Conservation (phyloP, 2,888 invertebrate genomes). For the Drosophila infuscata region DNA sequence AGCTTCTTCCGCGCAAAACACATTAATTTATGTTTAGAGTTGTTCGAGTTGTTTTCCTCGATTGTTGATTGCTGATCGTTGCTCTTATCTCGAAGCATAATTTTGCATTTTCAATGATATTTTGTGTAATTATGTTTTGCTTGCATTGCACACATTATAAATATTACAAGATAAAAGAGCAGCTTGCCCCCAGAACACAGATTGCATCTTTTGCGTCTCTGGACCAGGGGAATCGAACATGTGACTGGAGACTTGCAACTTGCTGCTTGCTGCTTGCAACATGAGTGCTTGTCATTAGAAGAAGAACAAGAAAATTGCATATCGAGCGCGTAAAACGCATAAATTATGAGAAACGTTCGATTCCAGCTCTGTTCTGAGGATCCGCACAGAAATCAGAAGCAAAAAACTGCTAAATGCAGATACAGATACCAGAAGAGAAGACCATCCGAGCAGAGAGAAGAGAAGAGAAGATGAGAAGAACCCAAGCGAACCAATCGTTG, state of each 20-base stretch:
- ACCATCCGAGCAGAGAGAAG: not conserved
- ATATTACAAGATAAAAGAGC: slow-evolving; percentile 63
- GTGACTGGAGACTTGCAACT: slow-evolving; percentile 5
- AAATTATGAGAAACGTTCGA: slow-evolving; percentile 68
- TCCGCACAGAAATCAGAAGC: slow-evolving; percentile 36
- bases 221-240: slow-evolving; percentile 38
- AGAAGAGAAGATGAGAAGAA: not conserved
- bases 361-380: slow-evolving; percentile 13
- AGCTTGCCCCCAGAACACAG: slow-evolving; percentile 21
- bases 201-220: not conserved
- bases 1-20: slow-evolving; percentile 11
- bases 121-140: slow-evolving; percentile 67
- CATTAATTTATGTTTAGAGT: slow-evolving; percentile 42
- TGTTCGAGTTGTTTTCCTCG: slow-evolving; percentile 25
- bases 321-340: slow-evolving; percentile 71
- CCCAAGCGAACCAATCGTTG: slow-evolving; percentile 32
- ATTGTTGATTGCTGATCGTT: not conserved
- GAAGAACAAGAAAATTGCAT: slow-evolving; percentile 67
- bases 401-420: slow-evolving; percentile 71
- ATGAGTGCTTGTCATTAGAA: slow-evolving; percentile 67
- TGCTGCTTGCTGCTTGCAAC: not conserved
- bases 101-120: slow-evolving; percentile 65
- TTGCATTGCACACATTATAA: slow-evolving; percentile 58
- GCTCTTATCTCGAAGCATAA: slow-evolving; percentile 57
- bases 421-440: slow-evolving; percentile 48